These are phyloP conservation scores for Tribolium freemani DNA, from an alignment of 2,888 invertebrate species.

Conservation along the genomic window DNA sequence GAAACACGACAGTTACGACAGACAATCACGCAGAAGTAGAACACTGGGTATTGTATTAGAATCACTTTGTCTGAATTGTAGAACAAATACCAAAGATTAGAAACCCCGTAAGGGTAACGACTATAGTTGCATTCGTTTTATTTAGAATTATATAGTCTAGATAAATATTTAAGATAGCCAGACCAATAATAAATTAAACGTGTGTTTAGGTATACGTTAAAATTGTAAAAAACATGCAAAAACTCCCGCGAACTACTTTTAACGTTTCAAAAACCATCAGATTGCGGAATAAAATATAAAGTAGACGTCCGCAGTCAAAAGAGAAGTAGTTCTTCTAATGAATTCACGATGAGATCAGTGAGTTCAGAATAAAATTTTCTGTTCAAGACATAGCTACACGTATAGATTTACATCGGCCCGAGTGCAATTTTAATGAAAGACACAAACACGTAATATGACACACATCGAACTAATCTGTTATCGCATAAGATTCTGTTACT, in stretches of 20 bases:
- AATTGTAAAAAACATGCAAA: background rate
- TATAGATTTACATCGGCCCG: constrained; percentile 22
- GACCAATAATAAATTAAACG: constrained; percentile 32
- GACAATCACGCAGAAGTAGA: too few relatives aligned
- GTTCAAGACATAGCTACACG: constrained; percentile 36
- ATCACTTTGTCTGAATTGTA: too few relatives aligned
- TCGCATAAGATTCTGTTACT: too few relatives aligned
- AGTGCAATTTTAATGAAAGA: constrained; percentile 1
- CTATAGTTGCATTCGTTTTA: too few relatives aligned
- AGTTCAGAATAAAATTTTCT: constrained; percentile 16
- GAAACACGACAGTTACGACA: too few relatives aligned
- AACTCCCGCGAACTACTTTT: background rate
- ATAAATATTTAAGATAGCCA: background rate
- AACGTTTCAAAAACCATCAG: background rate
- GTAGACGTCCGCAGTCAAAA: background rate
- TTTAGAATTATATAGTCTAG: background rate
- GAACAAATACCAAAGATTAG: too few relatives aligned
- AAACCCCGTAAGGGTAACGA: background rate
- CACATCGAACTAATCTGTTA: too few relatives aligned
- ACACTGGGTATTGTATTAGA: too few relatives aligned
- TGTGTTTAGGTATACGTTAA: background rate
- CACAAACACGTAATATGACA: background rate
- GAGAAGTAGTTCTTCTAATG: constrained; percentile 26
- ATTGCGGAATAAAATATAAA: background rate
- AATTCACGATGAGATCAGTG: background rate